A percentile compares a stretch with the other conserved stretches of the same genome.
These are phyloP conservation scores for Scomberomorus guttatus DNA, from an alignment of 2,797 vertebrate species.

Conservation along the genomic window DNA sequence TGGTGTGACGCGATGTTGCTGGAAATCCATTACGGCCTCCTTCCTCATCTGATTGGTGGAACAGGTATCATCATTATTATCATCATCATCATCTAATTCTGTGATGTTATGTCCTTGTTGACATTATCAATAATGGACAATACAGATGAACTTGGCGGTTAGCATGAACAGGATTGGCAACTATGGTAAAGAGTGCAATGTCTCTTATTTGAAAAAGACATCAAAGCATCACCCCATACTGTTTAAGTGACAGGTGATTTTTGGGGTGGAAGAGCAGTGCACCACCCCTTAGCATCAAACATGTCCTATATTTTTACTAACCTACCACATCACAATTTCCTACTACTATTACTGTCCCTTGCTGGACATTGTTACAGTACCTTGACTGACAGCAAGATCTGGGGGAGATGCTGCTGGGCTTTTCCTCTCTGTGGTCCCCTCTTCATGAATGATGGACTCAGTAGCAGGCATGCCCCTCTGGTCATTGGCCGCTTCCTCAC, in stretches of 20 bases:
- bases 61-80: conserved; percentile 26
- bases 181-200: neutral
- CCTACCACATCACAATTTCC: neutral
- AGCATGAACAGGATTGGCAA: neutral
- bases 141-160: neutral
- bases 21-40: conserved; percentile 78
- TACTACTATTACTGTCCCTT: neutral
- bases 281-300: neutral
- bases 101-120: neutral
- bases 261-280: neutral
- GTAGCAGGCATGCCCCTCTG: conserved; percentile 59
- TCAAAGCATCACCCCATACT: neutral
- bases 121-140: neutral
- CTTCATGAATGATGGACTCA: conserved; percentile 58
- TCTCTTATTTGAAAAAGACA: neutral
- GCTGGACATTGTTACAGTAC: conserved; percentile 46
- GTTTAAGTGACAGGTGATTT: neutral
- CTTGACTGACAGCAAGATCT: conserved; percentile 66
- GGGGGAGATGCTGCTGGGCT: conserved; percentile 51
- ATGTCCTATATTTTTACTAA: too few relatives aligned
- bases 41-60: conserved; percentile 71
- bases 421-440: conserved; percentile 45
- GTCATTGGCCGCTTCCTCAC: conserved; percentile 55
- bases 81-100: conserved; percentile 7
- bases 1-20: conserved; percentile 84